Evolutionary conservation across 2,113 vertebrate species (phyloP), one percentile per base, ranked within the genome.

Genomic region (Daboia siamensis): DNA sequence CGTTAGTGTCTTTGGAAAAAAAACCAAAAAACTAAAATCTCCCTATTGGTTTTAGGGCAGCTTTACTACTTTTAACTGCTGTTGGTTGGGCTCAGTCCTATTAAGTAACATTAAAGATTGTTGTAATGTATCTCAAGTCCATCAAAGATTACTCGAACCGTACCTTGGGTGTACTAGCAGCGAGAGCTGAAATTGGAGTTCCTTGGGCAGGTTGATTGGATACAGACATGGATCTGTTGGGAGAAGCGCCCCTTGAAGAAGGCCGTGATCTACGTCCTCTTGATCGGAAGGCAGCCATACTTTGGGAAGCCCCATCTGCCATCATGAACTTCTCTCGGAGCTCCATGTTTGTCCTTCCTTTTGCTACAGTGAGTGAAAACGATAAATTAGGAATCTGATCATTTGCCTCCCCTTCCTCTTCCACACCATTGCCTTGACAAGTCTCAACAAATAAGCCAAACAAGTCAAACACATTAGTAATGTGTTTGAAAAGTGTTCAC

Each of bases 281-380:
- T 51, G 99, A 98, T 93, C 99, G 98, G 97, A 99, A 99, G 92
- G 98, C 98, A 29, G 99, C 98, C 98, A 99, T 99, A 94, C 98
- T 98, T 96, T 99, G 99, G 87, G 98, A 98, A 96, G 98, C 97
- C 57, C 99, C 99, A 13, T 99, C 99, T 1, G 99, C 99, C 94
- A 99, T 95, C 93, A 99, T 99, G 97, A 99, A 99, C 97, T 99
- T 99, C 94, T 99, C 99, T 1, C 99, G 98, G 54, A 99, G 98
- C 95, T 99, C 99, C 97, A 99, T 91, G 1, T 99, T 99, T 17
- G 99, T 99, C 93, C 99, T 98, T 93, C 99, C 99, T 97, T 99
- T 99, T 84, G 99, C 99, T 99, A 93, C 64, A 96, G 95, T 11
- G 69, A 17, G 90, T 55, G 55, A 95, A 54, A 93, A 17, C 94